phyloP scores from a whole-genome alignment of 2,797 vertebrate genomes.

The Poliocrania exsul region DNA sequence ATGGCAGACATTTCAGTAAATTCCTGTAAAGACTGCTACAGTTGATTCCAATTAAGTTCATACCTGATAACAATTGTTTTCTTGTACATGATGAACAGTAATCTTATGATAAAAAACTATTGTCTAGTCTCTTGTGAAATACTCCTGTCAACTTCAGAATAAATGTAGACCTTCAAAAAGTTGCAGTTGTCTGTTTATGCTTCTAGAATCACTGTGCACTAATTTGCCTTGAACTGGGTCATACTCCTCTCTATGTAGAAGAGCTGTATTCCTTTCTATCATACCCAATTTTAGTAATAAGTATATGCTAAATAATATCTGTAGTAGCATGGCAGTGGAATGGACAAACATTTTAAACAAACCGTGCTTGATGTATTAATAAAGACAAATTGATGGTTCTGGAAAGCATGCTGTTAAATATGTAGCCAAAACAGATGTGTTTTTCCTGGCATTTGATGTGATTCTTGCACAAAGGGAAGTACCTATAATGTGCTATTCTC shows the following conservation, averaged over 20 bases:
- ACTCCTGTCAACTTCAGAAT: constrained; percentile 54
- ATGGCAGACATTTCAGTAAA: constrained; percentile 78
- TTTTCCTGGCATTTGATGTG: constrained; percentile 56
- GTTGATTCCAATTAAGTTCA: constrained; percentile 83
- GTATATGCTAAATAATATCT: constrained; percentile 30
- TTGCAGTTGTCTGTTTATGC: constrained; percentile 14
- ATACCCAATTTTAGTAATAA: constrained; percentile 40
- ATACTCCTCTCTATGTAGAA: constrained; percentile 5
- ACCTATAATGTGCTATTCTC: constrained; percentile 60
- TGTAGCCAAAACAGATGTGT: constrained; percentile 47
- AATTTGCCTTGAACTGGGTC: constrained; percentile 59
- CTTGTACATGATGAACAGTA: constrained; percentile 64
- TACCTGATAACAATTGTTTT: constrained; percentile 75
- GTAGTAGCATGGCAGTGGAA: constrained; percentile 1
- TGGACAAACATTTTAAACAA: constrained; percentile 49
- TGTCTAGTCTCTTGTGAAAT: constrained; percentile 58
- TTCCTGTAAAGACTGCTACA: constrained; percentile 77
- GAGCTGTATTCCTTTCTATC: constrained; percentile 35
- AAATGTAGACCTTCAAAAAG: constrained; percentile 64
- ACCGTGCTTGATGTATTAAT: constrained; percentile 50
- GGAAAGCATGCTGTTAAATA: constrained; percentile 56
- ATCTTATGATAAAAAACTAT: constrained; percentile 69
- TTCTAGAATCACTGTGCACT: constrained; percentile 50
- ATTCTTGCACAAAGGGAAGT: constrained; percentile 65
- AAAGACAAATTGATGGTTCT: constrained; percentile 51